Evolutionary conservation across 2,113 vertebrate species (phyloP).

Genomic region (Marmota monax): DNA sequence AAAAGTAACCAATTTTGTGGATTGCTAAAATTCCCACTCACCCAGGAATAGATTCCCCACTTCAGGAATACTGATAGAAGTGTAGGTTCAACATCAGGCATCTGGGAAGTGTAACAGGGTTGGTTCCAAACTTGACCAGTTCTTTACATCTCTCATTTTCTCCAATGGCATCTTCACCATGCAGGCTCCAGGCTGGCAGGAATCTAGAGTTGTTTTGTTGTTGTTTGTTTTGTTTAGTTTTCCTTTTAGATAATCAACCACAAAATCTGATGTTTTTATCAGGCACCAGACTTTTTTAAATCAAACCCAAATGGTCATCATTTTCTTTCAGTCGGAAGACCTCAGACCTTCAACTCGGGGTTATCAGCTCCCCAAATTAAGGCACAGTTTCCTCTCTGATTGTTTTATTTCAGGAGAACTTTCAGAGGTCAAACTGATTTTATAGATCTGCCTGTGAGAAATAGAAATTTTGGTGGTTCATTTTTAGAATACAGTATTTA

Average conservation of each 20-base stretch:
- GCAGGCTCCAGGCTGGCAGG: not conserved
- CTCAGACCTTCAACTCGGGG: not conserved
- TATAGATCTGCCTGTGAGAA: not conserved
- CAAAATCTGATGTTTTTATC: slow-evolving; percentile 9
- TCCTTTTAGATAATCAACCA: not conserved
- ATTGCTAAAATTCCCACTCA: not conserved
- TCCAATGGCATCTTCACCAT: not conserved
- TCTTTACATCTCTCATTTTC: not conserved
- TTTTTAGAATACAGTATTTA: too few species aligned
- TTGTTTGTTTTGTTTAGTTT: not conserved
- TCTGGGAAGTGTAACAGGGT: too few species aligned
- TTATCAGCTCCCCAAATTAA: not conserved
- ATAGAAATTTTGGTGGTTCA: too few species aligned
- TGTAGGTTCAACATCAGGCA: not conserved
- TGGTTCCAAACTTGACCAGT: too few species aligned
- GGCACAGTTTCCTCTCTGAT: not conserved
- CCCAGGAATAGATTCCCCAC: not conserved
- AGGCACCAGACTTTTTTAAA: not conserved
- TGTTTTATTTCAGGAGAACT: not conserved
- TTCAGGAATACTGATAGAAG: not conserved
- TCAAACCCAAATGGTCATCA: not conserved
- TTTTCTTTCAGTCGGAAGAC: not conserved
- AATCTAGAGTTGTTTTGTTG: not conserved
- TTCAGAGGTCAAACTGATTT: slow-evolving; percentile 32
- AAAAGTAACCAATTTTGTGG: not conserved